Evolutionary conservation across 2,888 invertebrate species (phyloP), one percentile per base, ranked within the genome.

Genomic region (Pterostichus madidus): DNA sequence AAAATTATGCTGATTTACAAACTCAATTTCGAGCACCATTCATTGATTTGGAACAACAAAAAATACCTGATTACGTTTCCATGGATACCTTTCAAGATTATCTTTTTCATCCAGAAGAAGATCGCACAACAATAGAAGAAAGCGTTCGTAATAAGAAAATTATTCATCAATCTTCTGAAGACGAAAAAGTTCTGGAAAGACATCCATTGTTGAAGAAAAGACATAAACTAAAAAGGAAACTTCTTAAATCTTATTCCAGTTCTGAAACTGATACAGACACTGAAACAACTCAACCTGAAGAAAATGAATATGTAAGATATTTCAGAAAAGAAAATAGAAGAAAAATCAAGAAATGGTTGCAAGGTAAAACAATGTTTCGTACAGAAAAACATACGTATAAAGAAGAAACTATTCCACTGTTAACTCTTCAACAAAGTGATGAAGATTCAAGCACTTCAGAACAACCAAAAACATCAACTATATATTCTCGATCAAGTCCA

Each of bases 41-140:
- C 78, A 85, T 81, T 79, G 90, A 90, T 84, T 73, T 89, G 2
- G 90, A 90, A 84, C 88, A 87, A 64, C 89, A 90, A 85, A 83
- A 85, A 3, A 86, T 87, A 46, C 87, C 88, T 4, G 88, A 90
- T 85, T 88, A 89, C 64, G 89, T 87, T 8, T 87, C 88, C 61
- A 89, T 89, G 89, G 87, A 88, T 11, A 86, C 85, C 77, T 89
- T 88, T 49, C 84, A 56, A 39, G 71, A 80, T 52, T 44, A 49
- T 49, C 39, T 73, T 7, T 73, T 73, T 17, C 31, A 17, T 2
- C 7, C 15, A 17, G 73, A 73, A 17, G 49, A 73, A 73, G 46
- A 46, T 44, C 17, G 17, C 11, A 15, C 59, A 11, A 15, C 35
- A 68, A 68, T 68, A 5, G 46, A 73, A 46, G 73, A 73, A 11